Percentiles rank a stretch among this genome's conserved stretches.
Conservation (phyloP, 2,797 vertebrate species). For the Sarcoramphus papa region DNA sequence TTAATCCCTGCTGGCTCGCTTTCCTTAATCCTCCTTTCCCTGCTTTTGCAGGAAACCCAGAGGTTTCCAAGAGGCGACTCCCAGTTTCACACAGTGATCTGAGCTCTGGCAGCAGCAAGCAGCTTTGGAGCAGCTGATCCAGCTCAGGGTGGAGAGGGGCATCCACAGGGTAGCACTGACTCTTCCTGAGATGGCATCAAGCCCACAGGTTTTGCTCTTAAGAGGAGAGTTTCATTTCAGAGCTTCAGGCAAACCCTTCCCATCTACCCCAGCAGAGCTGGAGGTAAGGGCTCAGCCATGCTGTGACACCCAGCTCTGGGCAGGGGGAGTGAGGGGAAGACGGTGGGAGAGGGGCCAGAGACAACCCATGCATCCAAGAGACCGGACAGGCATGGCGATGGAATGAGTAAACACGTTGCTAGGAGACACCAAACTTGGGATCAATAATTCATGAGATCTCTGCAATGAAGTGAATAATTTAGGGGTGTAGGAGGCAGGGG, state of each 20-base stretch:
- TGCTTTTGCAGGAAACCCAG: neutral
- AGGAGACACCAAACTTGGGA: slow-evolving; percentile 36
- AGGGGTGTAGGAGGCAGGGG: neutral
- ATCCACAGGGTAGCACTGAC: neutral
- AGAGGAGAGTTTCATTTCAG: neutral
- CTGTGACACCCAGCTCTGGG: fast-evolving
- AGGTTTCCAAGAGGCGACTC: neutral
- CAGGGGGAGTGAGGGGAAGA: neutral
- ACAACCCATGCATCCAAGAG: neutral
- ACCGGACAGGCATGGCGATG: neutral
- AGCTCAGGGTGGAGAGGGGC: neutral
- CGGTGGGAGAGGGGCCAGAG: neutral
- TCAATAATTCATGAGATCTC: slow-evolving; percentile 46
- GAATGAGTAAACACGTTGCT: slow-evolving; percentile 40
- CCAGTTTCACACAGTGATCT: neutral
- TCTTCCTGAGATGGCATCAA: neutral
- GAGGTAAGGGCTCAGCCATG: neutral
- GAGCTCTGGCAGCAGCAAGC: neutral
- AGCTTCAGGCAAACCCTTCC: neutral
- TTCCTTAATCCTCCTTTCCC: neutral
- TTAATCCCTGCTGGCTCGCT: neutral
- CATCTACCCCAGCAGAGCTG: neutral
- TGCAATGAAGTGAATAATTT: slow-evolving; percentile 14
- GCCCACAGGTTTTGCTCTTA: neutral
- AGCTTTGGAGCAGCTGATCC: neutral